phyloP scores from a whole-genome alignment of 2,797 vertebrate genomes.

The Poeciliopsis turneri region DNA sequence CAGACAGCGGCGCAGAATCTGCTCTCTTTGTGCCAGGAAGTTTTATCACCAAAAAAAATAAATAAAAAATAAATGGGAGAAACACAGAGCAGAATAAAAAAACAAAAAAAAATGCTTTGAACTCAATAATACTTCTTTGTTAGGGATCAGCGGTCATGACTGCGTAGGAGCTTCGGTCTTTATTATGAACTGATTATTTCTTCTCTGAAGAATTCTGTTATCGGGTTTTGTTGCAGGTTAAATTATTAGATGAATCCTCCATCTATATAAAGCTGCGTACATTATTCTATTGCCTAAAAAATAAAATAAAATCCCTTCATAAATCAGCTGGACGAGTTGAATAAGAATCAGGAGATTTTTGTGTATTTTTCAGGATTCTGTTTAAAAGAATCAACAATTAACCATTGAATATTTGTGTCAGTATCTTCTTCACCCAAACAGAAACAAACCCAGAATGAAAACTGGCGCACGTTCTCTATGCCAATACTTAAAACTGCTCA shows the following conservation, averaged over 20 bases:
- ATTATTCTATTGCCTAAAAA: neutral
- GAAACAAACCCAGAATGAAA: neutral
- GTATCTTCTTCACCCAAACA: neutral
- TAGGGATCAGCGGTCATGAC: conserved; percentile 38
- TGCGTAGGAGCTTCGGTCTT: conserved; percentile 32
- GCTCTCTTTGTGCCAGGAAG: conserved; percentile 77
- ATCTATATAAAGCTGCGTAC: neutral
- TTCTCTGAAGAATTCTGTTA: neutral
- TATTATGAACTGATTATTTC: conserved; percentile 11
- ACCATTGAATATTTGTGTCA: neutral
- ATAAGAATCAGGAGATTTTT: neutral
- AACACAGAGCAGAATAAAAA: conserved; percentile 45
- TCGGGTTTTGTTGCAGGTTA: neutral
- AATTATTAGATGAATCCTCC: conserved; percentile 1
- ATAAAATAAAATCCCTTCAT: neutral
- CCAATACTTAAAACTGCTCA: neutral
- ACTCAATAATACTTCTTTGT: conserved; percentile 55
- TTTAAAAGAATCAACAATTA: neutral
- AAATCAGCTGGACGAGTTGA: neutral
- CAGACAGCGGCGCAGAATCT: conserved; percentile 77
- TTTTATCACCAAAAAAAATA: conserved; percentile 71
- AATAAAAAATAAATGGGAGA: conserved; percentile 69
- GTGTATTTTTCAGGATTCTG: neutral
- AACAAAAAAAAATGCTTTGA: conserved; percentile 60
- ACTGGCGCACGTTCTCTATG: too few relatives aligned